Evolutionary conservation across 37 sponge, comb jelly and placozoan genomes (phyloP).

Genomic region (Beroe ovata): DNA sequence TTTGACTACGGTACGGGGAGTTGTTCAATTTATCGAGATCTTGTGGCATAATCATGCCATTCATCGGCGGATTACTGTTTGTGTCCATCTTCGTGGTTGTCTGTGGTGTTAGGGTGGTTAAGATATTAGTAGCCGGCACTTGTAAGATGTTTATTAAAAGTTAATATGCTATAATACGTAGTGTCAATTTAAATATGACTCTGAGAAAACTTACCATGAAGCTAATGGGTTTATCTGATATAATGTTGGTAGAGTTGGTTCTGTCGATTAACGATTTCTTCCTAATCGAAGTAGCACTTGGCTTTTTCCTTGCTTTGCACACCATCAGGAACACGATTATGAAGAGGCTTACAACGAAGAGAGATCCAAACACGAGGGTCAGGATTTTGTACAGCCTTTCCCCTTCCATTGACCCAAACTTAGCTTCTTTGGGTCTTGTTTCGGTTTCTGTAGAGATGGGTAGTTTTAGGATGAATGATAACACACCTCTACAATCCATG

Average conservation of each 20-base stretch:
- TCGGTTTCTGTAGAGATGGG: not conserved
- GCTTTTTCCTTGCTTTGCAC: not conserved
- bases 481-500: not conserved
- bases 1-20: slow-evolving; percentile 58
- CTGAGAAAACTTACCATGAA: slow-evolving; percentile 64
- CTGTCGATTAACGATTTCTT: slow-evolving; percentile 18
- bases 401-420: not conserved
- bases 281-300: not conserved
- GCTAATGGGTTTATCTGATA: slow-evolving; percentile 49
- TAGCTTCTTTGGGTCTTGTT: not conserved
- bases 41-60: slow-evolving; percentile 44
- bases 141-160: no score
- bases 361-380: slow-evolving; percentile 41
- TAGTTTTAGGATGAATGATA: not conserved
- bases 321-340: slow-evolving; percentile 58
- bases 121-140: no score
- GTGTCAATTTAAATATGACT: no score
- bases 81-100: slow-evolving; percentile 5
- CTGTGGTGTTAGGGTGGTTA: not conserved
- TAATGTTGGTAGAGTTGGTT: slow-evolving; percentile 46
- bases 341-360: slow-evolving; percentile 18
- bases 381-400: slow-evolving; percentile 21
- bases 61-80: not conserved
- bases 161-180: no score
- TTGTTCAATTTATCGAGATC: slow-evolving; percentile 56